Evolutionary conservation across 2,888 invertebrate species (phyloP).

Genomic region (Zaprionus bogoriensis): DNA sequence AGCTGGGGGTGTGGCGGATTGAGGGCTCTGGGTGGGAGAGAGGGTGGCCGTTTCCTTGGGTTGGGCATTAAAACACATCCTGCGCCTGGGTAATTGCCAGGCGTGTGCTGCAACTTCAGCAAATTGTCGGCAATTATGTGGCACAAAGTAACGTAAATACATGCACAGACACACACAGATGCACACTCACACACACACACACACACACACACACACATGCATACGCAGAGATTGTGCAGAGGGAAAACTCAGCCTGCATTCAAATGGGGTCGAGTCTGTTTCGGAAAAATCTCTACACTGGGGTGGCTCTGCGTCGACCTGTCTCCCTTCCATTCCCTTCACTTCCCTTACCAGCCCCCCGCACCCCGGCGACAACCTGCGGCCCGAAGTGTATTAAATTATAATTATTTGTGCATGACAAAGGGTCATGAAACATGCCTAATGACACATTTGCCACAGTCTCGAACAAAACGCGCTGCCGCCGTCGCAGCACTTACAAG

Average conservation of each 20-base stretch:
- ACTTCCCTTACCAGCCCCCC: background rate
- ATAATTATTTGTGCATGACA: conserved; percentile 82
- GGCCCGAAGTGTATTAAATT: conserved; percentile 79
- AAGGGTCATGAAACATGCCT: conserved; percentile 80
- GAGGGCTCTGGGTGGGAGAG: background rate
- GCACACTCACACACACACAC: conserved; percentile 23
- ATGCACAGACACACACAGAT: conserved; percentile 14
- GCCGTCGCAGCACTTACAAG: conserved; percentile 12
- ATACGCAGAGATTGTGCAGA: conserved; percentile 6
- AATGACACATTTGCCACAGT: conserved; percentile 81
- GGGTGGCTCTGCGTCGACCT: conserved; percentile 32
- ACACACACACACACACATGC: conserved; percentile 10
- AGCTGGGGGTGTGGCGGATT: background rate
- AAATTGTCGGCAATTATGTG: conserved; percentile 77
- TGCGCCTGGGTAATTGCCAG: conserved; percentile 69
- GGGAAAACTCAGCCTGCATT: conserved; percentile 28
- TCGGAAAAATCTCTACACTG: conserved; percentile 47
- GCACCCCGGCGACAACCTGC: conserved; percentile 41
- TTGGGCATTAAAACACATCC: conserved; percentile 70
- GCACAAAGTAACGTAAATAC: conserved; percentile 65
- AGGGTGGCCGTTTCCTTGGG: conserved; percentile 19
- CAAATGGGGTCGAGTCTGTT: conserved; percentile 40
- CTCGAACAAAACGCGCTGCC: conserved; percentile 61
- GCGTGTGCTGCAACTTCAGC: conserved; percentile 76
- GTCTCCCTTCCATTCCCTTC: background rate